phyloP scores from a whole-genome alignment of 2,888 invertebrate genomes.

The Phania funesta region DNA sequence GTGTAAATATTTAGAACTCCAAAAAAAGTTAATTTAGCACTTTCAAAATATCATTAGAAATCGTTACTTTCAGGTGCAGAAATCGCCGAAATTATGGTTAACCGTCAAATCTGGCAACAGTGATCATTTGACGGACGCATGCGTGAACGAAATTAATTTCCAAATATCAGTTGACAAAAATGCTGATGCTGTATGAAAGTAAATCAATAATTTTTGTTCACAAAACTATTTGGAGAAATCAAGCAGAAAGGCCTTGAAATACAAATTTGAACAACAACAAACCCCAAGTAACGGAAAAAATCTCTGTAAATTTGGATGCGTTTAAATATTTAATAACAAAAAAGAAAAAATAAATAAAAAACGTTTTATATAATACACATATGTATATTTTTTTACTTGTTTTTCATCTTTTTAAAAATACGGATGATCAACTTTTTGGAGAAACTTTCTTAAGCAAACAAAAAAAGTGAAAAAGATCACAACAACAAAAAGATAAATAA shows the following conservation, averaged over 20 bases:
- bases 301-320: constrained; percentile 16
- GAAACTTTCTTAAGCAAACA: constrained; percentile 59
- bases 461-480: constrained; percentile 3
- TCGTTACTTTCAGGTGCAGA: no score
- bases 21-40: no score
- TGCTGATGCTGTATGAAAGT: constrained; percentile 59
- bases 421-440: constrained; percentile 53
- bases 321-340: constrained; percentile 47
- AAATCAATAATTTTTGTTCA: constrained; percentile 33
- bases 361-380: constrained; percentile 47
- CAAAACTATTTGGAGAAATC: constrained; percentile 64
- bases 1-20: no score
- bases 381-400: not conserved
- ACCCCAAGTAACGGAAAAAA: not conserved
- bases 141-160: constrained; percentile 15
- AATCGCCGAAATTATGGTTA: no score
- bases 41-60: no score
- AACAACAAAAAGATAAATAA: constrained; percentile 48
- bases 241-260: constrained; percentile 62
- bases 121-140: constrained; percentile 40
- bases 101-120: no score
- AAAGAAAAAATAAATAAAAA: constrained; percentile 9
- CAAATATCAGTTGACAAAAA: not conserved
- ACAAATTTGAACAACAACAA: constrained; percentile 14
- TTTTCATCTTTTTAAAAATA: not conserved